Evolutionary conservation across 2,888 invertebrate genomes (phyloP), one percentile per base, ranked within the genome.

Genomic region (Clepsis dumicolana): DNA sequence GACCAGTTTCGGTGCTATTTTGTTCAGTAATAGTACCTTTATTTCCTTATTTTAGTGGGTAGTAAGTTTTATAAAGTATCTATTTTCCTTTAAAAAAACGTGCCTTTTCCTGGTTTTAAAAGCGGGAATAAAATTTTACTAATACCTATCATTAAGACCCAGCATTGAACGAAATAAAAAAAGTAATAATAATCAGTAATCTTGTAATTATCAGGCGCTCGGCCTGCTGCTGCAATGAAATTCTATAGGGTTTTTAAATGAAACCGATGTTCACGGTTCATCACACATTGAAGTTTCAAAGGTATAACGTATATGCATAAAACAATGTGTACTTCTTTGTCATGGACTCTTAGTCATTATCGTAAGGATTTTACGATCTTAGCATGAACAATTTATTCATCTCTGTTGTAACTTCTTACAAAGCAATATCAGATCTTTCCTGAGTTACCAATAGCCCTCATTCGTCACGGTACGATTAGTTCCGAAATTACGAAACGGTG

Each of bases 391-490:
- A 48, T 48, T 48, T 21, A 48, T 48, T 48, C 2, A 48, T 12
- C 21, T 10, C 25, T 56, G 56, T 56, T 38, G 38, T 53, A 67
- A 67, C 10, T 21, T 63, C 38, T 56, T 50, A 48, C 62, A 27
- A 53, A 64, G 44, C 50, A 65, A 61, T 61, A 10, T 48, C 32
- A 25, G 25, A 62, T 66, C 32, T 29, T 59, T 38, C 56, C 16
- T 41, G n/a, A 29, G 44, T 68, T 63, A 29, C 54, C 57, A 64
- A 59, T 44, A 59, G 50, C 44, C 41, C 35, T 57, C 41, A 59
- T 68, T 68, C 52, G 57, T 64, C 64, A 59, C 64, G 63, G 41
- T 63, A 63, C 63, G 53, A 59, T 68, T 64, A 44, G 68, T 68
- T 68, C 68, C 63, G 57, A 64, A 59, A 68, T 68, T 62, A 27